These are phyloP conservation scores for Montipora capricornis DNA, from an alignment of 64 coral and sea anemone genomes.

Conservation along the genomic window DNA sequence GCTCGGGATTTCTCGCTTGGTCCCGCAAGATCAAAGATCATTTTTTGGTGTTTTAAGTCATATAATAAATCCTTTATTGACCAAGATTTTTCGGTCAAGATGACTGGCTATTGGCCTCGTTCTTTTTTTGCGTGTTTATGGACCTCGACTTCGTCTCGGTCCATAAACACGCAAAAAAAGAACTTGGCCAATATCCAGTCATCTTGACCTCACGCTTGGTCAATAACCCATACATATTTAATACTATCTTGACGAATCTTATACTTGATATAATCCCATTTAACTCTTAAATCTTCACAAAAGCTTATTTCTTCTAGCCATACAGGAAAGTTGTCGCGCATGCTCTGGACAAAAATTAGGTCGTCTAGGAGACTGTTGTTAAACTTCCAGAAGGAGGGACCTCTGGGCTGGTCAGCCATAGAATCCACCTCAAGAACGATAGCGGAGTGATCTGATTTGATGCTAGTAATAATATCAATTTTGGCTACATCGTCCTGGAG, in stretches of 20 bases:
- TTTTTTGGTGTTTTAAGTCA: no score
- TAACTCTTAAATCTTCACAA: neutral
- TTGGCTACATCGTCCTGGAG: neutral
- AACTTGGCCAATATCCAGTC: no score
- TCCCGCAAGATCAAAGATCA: no score
- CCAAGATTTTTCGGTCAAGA: no score
- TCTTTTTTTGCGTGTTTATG: no score
- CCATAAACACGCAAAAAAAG: no score
- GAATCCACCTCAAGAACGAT: neutral
- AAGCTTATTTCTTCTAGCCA: neutral
- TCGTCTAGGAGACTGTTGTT: constrained; percentile 5
- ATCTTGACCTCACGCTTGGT: no score
- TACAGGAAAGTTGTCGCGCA: neutral
- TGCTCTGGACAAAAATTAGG: neutral
- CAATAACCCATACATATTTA: neutral
- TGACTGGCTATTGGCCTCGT: no score
- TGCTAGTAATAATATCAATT: neutral
- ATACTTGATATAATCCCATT: constrained; percentile 33
- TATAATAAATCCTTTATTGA: no score
- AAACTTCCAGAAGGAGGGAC: neutral
- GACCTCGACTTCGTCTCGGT: no score
- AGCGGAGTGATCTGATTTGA: neutral
- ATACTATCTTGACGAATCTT: neutral
- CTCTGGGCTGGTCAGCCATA: neutral
- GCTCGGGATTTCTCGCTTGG: no score